These are phyloP conservation scores for Piliocolobus tephrosceles DNA, from an alignment of 2,113 vertebrate species.

Conservation along the genomic window DNA sequence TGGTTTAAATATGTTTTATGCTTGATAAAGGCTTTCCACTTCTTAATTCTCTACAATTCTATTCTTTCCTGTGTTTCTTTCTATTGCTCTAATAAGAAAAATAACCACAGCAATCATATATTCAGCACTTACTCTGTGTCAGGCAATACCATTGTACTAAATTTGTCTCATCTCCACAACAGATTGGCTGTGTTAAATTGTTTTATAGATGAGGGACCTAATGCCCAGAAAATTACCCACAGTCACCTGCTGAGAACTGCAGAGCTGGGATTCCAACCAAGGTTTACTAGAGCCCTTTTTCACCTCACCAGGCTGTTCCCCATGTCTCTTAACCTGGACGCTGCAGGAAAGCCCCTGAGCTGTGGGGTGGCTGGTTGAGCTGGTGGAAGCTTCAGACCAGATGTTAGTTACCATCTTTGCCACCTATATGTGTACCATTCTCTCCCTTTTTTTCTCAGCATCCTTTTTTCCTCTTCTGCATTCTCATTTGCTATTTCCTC, in stretches of 20 bases:
- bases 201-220: background rate
- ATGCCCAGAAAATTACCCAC: background rate
- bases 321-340: background rate
- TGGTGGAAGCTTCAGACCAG: background rate
- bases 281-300: background rate
- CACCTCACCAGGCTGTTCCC: background rate
- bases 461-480: background rate
- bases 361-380: accelerated
- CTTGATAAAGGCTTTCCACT: background rate
- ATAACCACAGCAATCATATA: background rate
- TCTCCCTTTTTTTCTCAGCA: background rate
- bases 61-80: background rate
- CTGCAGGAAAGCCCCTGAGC: background rate
- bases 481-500: background rate
- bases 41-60: background rate
- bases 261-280: background rate
- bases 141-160: background rate
- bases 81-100: background rate
- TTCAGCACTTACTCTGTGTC: background rate
- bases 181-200: background rate
- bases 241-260: background rate
- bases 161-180: background rate
- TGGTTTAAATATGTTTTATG: slow-evolving; percentile 27
- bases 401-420: background rate
- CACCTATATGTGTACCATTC: background rate